Percentiles rank a stretch among this genome's conserved stretches.
Evolutionary conservation across 2,888 invertebrate genomes (phyloP).

Genomic region (Pelosia muscerda): DNA sequence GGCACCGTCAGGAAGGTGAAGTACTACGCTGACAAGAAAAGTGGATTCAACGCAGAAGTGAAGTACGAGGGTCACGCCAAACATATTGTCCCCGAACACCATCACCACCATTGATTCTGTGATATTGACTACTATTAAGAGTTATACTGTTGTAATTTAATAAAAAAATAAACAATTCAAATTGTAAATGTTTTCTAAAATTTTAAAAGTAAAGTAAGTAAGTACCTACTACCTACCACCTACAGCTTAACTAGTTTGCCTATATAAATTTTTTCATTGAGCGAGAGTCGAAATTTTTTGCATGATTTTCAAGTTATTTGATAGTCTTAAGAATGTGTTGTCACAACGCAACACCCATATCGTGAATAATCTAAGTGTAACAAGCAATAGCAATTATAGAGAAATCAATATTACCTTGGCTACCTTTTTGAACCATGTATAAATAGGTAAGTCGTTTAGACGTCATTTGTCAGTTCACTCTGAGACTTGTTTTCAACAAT

Average conservation of each 20-base stretch:
- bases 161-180: neutral
- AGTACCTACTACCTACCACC: too few relatives aligned
- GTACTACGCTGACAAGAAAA: constrained; percentile 45
- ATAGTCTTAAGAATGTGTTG: neutral
- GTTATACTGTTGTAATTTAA: neutral
- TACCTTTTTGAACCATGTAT: constrained; percentile 23
- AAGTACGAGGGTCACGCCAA: constrained; percentile 33
- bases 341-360: constrained; percentile 16
- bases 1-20: constrained; percentile 67
- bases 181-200: neutral
- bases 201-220: too few relatives aligned
- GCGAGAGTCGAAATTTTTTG: too few relatives aligned
- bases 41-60: constrained; percentile 29
- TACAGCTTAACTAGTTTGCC: too few relatives aligned
- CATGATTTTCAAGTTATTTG: neutral
- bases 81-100: constrained; percentile 34
- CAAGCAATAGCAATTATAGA: constrained; percentile 36
- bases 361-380: constrained; percentile 36
- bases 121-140: constrained; percentile 2
- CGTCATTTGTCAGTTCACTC: constrained; percentile 36
- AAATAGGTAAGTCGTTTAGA: constrained; percentile 31
- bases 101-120: constrained; percentile 24
- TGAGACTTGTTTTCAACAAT: constrained; percentile 10
- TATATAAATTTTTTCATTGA: too few relatives aligned
- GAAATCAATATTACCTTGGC: constrained; percentile 50